phyloP scores from a whole-genome alignment of 2,113 vertebrate genomes.

The Rhea americana region DNA sequence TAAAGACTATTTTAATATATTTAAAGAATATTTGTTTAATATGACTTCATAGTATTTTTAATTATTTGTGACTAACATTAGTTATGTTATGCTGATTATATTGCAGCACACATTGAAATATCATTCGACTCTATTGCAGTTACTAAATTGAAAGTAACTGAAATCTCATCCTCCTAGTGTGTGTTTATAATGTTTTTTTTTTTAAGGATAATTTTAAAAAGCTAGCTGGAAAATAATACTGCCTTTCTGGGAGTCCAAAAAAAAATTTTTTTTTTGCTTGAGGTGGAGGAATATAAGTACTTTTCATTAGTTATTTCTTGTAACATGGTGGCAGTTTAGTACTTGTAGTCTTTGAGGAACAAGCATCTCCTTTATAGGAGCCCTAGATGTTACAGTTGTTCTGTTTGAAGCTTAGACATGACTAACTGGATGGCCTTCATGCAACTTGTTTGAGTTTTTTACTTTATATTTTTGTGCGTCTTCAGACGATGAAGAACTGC shows the following conservation, averaged over 20 bases:
- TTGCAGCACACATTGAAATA: neutral
- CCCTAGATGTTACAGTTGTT: neutral
- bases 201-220: neutral
- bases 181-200: neutral
- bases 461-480: constrained; percentile 25
- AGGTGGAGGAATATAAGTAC: neutral
- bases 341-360: neutral
- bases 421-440: neutral
- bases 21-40: neutral
- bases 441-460: neutral
- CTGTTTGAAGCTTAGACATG: constrained; percentile 15
- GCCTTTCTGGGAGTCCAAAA: neutral
- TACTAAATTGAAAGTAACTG: neutral
- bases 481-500: constrained; percentile 19
- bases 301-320: neutral
- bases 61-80: neutral
- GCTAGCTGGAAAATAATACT: neutral
- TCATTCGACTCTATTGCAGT: neutral
- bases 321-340: neutral
- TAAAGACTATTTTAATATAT: neutral
- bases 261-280: neutral
- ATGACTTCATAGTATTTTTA: neutral
- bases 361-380: neutral
- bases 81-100: neutral
- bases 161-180: neutral